Percentiles rank a stretch among this genome's conserved stretches.
These are phyloP conservation scores for Venusia cambrica DNA, from an alignment of 2,888 invertebrate species.

Conservation along the genomic window DNA sequence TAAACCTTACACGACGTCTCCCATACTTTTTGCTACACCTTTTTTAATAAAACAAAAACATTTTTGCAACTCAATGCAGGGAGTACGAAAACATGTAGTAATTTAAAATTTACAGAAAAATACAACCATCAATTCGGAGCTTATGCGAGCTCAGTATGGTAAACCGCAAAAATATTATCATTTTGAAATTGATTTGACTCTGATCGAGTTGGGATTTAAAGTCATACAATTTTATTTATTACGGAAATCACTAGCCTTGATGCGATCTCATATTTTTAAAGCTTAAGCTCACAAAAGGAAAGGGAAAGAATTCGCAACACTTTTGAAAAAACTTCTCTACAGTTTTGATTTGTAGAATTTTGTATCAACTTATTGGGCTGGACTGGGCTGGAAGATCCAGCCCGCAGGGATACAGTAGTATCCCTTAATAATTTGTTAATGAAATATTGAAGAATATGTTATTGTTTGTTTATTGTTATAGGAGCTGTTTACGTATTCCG, in stretches of 20 bases:
- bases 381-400: too few species aligned
- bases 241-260: conserved; percentile 39
- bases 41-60: too few species aligned
- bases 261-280: conserved; percentile 35
- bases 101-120: conserved; percentile 34
- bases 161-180: conserved; percentile 63
- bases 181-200: conserved; percentile 52
- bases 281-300: neutral
- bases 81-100: conserved; percentile 35
- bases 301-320: neutral
- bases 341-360: too few species aligned
- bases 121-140: conserved; percentile 55
- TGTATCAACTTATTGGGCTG: too few species aligned
- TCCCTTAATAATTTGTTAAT: too few species aligned
- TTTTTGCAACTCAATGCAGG: too few species aligned
- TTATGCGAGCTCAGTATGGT: conserved; percentile 51
- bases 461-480: too few species aligned
- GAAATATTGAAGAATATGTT: too few species aligned
- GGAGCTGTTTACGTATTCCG: too few species aligned
- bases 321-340: too few species aligned
- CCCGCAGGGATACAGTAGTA: too few species aligned
- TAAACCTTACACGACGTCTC: too few species aligned
- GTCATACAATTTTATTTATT: conserved; percentile 54
- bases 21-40: neutral
- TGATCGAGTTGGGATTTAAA: conserved; percentile 51